Conservation (phyloP, 2,113 vertebrate genomes). For the Chaetorhynchus papuensis region DNA sequence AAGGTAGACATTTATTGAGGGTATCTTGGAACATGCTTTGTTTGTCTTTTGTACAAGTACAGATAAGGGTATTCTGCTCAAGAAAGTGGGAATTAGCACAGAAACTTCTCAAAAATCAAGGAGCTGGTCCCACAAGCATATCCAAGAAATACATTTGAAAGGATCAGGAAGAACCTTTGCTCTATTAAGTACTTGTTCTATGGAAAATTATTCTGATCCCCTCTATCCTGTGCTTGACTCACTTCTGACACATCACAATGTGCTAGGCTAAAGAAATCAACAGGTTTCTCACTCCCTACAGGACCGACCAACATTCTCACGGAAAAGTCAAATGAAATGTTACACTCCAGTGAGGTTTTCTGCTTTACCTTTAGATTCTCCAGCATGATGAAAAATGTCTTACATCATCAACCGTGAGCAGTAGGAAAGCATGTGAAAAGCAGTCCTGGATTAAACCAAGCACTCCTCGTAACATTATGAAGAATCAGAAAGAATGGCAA, state of each 20-base stretch:
- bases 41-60: not conserved
- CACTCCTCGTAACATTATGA: not conserved
- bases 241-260: not conserved
- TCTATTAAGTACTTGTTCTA: not conserved
- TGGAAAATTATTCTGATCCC: not conserved
- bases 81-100: not conserved
- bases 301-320: not conserved
- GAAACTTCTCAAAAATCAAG: not conserved
- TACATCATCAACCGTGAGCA: not conserved
- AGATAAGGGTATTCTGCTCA: not conserved
- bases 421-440: not conserved
- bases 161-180: not conserved
- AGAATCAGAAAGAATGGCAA: not conserved
- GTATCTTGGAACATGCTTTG: not conserved
- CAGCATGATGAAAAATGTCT: not conserved
- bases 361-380: not conserved
- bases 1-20: slow-evolving; percentile 13
- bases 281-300: not conserved
- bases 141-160: not conserved
- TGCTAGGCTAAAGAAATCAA: not conserved
- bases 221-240: accelerated
- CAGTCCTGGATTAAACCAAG: not conserved
- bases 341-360: not conserved
- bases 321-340: not conserved
- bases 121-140: not conserved